Evolutionary conservation across 2,113 vertebrate genomes (phyloP), one percentile per base, ranked within the genome.

Genomic region (Triplophysa rosa): DNA sequence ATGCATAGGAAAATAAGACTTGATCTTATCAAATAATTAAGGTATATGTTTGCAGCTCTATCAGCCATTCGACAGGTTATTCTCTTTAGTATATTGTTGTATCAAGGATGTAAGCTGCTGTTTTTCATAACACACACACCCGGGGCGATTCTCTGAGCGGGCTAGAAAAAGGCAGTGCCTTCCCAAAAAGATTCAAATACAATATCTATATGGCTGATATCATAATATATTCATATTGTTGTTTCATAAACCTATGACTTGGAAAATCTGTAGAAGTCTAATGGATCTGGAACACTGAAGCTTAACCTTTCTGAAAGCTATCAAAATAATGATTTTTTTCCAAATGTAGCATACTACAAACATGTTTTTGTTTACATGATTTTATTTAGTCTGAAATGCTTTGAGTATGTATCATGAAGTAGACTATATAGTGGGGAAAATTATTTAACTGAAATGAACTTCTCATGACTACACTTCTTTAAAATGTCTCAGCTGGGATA

Each of bases 1-100:
- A 76, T 33, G 24, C 23, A 64, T 65, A 14, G 61, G 61, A 76
- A 76, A 76, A 65, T 76, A 33, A 54, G 24, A 12, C 24, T 77
- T 65, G 73, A 77, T 77, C 73, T 37, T 77, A 65, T 77, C 73
- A 65, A 65, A 77, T 77, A 77, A 77, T 77, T 77, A 65, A 49
- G 54, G 45, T 49, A 49, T 54, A 13, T 8, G 73, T 65, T 77
- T 65, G 26, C 24, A 10, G 45, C 42, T 76, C 8, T 65, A 76
- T 65, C 45, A 76, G 4, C 26, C 61, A 24, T 49, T 62, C 64
- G 40, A 64, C 59, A 64, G 59, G 72, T 49, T 64, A 16, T 63
- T 63, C 61, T 29, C 21, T 61, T 54, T 52, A 52, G 21, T 65
- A 65, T 77, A 45, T 52, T 76, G 16, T 23, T n/a, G 24, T 37